Conservation (phyloP, 2,797 vertebrate species). For the Gallinago nigripennis region DNA sequence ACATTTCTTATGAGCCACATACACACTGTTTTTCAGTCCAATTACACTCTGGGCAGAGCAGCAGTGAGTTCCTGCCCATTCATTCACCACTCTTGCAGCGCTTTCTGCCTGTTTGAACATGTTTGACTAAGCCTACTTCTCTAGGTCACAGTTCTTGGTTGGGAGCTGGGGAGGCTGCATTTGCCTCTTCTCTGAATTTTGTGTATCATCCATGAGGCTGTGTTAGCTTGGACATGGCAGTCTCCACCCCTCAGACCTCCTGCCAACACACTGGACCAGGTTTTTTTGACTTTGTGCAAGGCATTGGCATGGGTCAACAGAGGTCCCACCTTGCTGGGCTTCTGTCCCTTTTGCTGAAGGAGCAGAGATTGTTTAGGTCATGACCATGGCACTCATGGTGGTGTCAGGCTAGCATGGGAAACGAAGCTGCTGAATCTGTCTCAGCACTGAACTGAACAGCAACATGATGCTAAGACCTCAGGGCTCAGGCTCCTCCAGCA, state of each 20-base stretch:
- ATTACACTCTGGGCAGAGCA: background rate
- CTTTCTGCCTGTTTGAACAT: background rate
- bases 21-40: background rate
- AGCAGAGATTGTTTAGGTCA: background rate
- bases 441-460: background rate
- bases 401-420: background rate
- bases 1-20: background rate
- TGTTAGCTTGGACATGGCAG: background rate
- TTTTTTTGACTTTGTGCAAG: background rate
- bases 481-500: background rate
- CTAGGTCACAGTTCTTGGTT: background rate
- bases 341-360: background rate
- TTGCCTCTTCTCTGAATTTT: background rate
- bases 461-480: background rate
- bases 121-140: background rate
- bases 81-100: background rate
- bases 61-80: background rate
- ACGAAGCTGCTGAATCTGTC: background rate
- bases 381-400: rapidly evolving
- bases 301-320: background rate
- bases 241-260: background rate
- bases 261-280: background rate
- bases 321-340: background rate
- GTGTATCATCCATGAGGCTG: background rate
- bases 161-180: background rate